These are phyloP conservation scores for Chrysina gloriosa DNA, from an alignment of 2,888 invertebrate species.

Conservation along the genomic window DNA sequence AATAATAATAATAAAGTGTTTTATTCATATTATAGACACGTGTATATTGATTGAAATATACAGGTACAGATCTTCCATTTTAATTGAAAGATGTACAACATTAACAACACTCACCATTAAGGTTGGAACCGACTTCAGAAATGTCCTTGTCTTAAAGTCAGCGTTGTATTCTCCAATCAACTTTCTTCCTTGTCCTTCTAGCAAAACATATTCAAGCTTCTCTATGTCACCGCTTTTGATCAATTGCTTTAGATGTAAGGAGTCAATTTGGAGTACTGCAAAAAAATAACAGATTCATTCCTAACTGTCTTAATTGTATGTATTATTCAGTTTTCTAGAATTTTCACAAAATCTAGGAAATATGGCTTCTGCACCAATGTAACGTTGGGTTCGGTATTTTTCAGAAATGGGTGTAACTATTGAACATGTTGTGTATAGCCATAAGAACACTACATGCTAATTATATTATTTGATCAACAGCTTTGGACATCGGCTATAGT, in stretches of 20 bases:
- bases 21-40: too few species aligned
- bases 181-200: constrained; percentile 76
- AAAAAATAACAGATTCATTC: constrained; percentile 38
- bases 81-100: background rate
- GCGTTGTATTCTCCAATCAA: constrained; percentile 74
- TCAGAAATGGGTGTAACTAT: too few species aligned
- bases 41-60: too few species aligned
- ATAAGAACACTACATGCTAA: too few species aligned
- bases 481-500: too few species aligned
- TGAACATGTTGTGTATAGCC: too few species aligned
- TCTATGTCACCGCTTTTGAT: constrained; percentile 73
- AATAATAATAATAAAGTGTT: too few species aligned
- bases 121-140: constrained; percentile 75
- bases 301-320: background rate
- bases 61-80: background rate
- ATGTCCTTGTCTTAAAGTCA: constrained; percentile 72
- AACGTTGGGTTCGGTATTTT: too few species aligned
- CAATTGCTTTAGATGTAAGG: constrained; percentile 69
- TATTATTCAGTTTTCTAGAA: too few species aligned
- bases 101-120: constrained; percentile 70
- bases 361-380: too few species aligned
- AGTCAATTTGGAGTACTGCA: constrained; percentile 67
- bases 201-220: constrained; percentile 74
- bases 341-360: too few species aligned
- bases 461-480: too few species aligned